phyloP scores from a whole-genome alignment of 2,888 invertebrate species.

The Brachyptera risi region DNA sequence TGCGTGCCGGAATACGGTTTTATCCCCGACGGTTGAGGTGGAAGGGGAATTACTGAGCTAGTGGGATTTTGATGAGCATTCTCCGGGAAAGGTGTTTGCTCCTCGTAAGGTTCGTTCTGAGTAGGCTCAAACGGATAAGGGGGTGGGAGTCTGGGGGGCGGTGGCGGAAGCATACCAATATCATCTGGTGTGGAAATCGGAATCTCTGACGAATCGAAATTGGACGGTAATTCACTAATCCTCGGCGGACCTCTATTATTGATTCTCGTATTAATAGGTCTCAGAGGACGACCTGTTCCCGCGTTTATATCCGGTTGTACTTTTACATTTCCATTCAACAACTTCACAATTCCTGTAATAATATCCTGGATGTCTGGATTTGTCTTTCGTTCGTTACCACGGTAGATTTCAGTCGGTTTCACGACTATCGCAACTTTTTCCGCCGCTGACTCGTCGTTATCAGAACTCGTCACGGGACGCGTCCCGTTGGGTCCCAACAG shows the following conservation, averaged over 20 bases:
- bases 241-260: constrained; percentile 88
- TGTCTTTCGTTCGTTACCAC: constrained; percentile 27
- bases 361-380: constrained; percentile 79
- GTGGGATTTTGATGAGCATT: constrained; percentile 24
- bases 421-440: no score
- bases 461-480: no score
- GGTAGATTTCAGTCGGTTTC: constrained; percentile 36
- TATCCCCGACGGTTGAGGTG: constrained; percentile 49
- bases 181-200: constrained; percentile 44
- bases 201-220: constrained; percentile 53
- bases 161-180: constrained; percentile 41
- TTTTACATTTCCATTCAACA: constrained; percentile 84
- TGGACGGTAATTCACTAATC: constrained; percentile 71
- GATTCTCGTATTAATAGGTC: constrained; percentile 72
- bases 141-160: constrained; percentile 51
- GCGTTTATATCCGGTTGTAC: constrained; percentile 50
- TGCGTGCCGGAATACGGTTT: constrained; percentile 66
- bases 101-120: no score
- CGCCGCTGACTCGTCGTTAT: no score
- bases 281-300: constrained; percentile 54
- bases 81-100: constrained; percentile 39
- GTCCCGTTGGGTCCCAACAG: constrained; percentile 57
- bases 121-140: constrained; percentile 70
- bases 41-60: constrained; percentile 46
- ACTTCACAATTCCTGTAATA: constrained; percentile 82